Conservation (phyloP, 2,888 invertebrate species). For the Mythimna lalbum region DNA sequence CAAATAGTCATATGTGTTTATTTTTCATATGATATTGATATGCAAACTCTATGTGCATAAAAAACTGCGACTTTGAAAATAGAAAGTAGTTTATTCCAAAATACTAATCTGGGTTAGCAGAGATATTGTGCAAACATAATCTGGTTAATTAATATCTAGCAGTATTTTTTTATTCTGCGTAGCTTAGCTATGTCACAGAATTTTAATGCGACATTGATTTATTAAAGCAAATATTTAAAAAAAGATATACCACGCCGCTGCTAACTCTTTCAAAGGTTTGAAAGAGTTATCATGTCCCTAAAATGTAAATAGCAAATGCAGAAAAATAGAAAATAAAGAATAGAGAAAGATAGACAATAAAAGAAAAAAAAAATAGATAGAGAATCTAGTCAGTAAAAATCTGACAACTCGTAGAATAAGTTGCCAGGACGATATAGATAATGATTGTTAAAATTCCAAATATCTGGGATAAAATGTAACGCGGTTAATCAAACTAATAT, state of each 20-base stretch:
- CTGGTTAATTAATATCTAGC: slow-evolving; percentile 32
- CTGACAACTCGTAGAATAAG: too few species aligned
- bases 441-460: too few species aligned
- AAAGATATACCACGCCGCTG: not conserved
- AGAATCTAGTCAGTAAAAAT: too few species aligned
- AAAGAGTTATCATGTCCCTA: not conserved
- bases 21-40: slow-evolving; percentile 4
- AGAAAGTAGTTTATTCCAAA: slow-evolving; percentile 62
- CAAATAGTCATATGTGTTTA: too few species aligned
- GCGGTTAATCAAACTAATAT: too few species aligned
- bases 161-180: slow-evolving; percentile 10
- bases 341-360: too few species aligned
- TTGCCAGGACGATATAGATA: too few species aligned
- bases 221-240: not conserved
- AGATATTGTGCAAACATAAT: slow-evolving; percentile 52
- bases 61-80: slow-evolving; percentile 55
- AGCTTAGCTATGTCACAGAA: slow-evolving; percentile 12
- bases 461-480: too few species aligned
- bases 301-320: too few species aligned
- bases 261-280: too few species aligned
- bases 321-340: too few species aligned
- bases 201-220: slow-evolving; percentile 4
- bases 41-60: slow-evolving; percentile 8
- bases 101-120: slow-evolving; percentile 57
- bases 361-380: too few species aligned